Percentiles rank a stretch among this genome's conserved stretches.
phyloP scores from a whole-genome alignment of 2,888 invertebrate genomes.

The Nudaria mundana region DNA sequence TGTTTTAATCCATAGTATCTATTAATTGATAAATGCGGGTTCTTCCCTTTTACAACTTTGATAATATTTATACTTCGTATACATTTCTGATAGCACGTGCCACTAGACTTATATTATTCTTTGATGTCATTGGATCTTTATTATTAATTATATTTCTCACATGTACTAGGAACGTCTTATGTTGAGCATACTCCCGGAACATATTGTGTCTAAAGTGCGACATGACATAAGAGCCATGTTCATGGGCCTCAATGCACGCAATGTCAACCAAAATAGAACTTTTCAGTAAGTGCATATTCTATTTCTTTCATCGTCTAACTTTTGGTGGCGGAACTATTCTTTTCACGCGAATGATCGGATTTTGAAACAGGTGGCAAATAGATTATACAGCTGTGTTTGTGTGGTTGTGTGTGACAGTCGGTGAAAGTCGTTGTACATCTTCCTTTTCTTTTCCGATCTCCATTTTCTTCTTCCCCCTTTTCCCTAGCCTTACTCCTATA shows the following conservation, averaged over 20 bases:
- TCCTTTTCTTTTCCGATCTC: no score
- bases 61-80: neutral
- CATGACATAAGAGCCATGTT: slow-evolving; percentile 82
- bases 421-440: no score
- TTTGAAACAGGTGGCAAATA: no score
- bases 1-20: neutral
- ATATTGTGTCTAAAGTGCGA: slow-evolving; percentile 85
- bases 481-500: no score
- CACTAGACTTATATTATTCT: neutral
- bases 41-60: neutral
- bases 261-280: slow-evolving; percentile 54
- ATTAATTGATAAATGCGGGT: neutral
- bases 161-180: slow-evolving; percentile 91
- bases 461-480: no score
- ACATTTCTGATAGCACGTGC: neutral
- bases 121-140: no score
- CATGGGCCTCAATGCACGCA: slow-evolving; percentile 70
- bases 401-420: no score
- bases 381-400: no score
- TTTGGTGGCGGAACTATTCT: no score
- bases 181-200: slow-evolving; percentile 92
- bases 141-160: neutral
- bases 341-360: no score
- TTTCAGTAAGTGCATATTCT: slow-evolving; percentile 66
- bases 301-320: no score